Conservation (phyloP, 2,113 vertebrate species). For the Petrocephalus zakoni region DNA sequence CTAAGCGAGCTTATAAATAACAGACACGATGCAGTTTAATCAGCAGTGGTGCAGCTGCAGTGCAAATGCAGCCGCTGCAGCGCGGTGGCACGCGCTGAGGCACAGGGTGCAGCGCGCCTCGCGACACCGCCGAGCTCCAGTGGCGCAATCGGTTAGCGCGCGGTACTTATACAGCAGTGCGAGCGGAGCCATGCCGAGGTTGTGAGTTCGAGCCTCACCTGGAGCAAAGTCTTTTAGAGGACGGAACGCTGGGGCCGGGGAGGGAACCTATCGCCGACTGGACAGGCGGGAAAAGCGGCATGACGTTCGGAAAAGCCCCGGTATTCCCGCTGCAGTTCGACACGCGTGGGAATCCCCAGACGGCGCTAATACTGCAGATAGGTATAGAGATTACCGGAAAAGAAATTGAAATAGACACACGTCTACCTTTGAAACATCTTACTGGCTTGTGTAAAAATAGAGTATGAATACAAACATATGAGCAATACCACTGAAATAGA, state of each 20-base stretch:
- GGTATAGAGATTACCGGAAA: background rate
- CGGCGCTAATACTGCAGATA: background rate
- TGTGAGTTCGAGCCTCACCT: constrained; percentile 99
- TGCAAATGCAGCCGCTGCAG: background rate
- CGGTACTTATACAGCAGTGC: constrained; percentile 97
- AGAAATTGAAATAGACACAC: background rate
- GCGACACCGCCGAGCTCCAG: constrained; percentile 69
- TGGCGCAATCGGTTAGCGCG: constrained; percentile 98
- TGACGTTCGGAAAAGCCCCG: background rate
- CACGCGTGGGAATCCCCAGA: background rate
- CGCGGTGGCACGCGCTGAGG: background rate
- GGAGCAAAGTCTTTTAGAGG: constrained; percentile 74
- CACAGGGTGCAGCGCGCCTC: background rate
- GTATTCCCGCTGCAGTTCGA: background rate
- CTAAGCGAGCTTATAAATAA: background rate
- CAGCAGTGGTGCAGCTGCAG: background rate
- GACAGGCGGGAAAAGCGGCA: background rate
- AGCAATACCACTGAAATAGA: background rate
- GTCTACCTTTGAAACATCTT: background rate
- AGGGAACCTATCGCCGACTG: background rate
- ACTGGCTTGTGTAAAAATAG: background rate
- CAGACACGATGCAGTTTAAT: background rate
- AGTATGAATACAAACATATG: background rate
- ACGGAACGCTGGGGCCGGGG: background rate
- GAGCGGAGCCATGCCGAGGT: constrained; percentile 87